Evolutionary conservation across 2,888 invertebrate genomes (phyloP).

Genomic region (Nephrotoma flavescens): DNA sequence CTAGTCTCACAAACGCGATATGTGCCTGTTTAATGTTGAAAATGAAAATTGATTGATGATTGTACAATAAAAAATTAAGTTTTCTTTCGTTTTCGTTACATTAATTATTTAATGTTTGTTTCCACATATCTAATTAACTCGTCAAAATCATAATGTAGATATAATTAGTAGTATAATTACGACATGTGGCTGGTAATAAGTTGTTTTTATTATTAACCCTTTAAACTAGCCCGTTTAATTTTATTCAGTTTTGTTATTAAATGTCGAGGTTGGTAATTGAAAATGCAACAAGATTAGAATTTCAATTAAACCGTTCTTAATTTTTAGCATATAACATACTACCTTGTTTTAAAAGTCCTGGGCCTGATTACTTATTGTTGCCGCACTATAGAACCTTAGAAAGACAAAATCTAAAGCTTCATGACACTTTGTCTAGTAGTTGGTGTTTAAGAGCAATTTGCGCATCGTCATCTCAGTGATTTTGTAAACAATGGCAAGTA

Average conservation of each 20-base stretch:
- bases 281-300: no score
- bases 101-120: neutral
- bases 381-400: no score
- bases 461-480: no score
- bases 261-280: no score
- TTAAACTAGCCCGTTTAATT: neutral
- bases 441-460: no score
- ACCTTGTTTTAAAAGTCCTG: no score
- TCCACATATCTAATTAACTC: neutral
- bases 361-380: no score
- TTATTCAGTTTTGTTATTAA: neutral
- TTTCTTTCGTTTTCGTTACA: neutral
- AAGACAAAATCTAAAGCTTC: no score
- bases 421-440: no score
- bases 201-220: neutral
- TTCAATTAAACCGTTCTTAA: no score
- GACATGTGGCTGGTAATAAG: neutral
- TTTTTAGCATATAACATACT: no score
- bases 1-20: neutral
- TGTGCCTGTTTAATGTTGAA: neutral
- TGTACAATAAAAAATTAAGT: neutral
- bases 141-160: neutral
- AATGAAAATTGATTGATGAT: neutral
- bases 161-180: neutral
- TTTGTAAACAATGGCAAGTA: no score